These are phyloP conservation scores for Tychaedon coryphoeus DNA, from an alignment of 2,113 vertebrate species.

Conservation along the genomic window DNA sequence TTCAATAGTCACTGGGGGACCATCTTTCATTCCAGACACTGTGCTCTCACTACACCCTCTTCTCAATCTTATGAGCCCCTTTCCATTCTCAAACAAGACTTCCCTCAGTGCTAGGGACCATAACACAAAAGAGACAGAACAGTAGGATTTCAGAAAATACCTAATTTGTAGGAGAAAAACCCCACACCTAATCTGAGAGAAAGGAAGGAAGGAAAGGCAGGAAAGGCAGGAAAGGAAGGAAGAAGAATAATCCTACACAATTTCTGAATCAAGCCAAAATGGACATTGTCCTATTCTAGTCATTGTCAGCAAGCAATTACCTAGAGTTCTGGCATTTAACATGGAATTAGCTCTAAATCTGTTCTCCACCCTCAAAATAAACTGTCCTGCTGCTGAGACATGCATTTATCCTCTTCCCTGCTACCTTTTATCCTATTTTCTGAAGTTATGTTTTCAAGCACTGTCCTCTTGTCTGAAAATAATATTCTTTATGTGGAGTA, in stretches of 20 bases:
- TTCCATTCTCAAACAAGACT: background rate
- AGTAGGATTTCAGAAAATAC: background rate
- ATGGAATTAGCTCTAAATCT: background rate
- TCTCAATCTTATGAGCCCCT: background rate
- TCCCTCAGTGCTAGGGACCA: background rate
- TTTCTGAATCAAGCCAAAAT: background rate
- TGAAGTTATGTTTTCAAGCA: constrained; percentile 43
- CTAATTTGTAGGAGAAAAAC: background rate
- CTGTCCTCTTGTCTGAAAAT: constrained; percentile 55
- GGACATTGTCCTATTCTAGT: background rate
- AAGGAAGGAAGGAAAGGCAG: no score
- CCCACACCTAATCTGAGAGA: background rate
- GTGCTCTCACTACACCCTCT: background rate
- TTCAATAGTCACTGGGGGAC: background rate
- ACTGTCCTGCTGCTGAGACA: background rate
- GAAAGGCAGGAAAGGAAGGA: background rate
- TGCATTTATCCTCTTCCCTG: constrained; percentile 16
- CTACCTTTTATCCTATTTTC: constrained; percentile 18
- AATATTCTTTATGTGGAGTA: constrained; percentile 68
- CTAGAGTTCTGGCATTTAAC: background rate
- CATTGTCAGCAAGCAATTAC: background rate
- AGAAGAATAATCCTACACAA: background rate
- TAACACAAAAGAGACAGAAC: background rate
- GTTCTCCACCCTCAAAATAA: background rate
- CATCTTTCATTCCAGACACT: background rate